phyloP scores from a whole-genome alignment of 2,888 invertebrate species.

The Dryobota labecula region DNA sequence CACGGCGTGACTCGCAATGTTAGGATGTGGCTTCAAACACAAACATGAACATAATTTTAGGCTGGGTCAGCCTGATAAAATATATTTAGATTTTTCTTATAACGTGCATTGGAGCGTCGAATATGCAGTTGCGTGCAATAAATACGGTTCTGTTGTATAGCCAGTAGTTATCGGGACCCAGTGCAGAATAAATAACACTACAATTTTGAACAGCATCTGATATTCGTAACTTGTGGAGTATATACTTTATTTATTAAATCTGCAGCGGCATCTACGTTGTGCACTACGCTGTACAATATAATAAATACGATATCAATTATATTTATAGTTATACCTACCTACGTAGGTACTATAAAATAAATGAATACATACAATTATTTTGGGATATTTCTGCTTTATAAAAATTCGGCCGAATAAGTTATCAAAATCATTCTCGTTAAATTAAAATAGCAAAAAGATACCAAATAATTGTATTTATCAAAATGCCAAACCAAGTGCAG shows the following conservation, averaged over 20 bases:
- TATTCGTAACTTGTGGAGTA: conserved; percentile 80
- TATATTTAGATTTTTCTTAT: conserved; percentile 9
- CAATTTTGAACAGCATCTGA: conserved; percentile 62
- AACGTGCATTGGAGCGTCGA: conserved; percentile 34
- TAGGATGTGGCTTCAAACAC: conserved; percentile 2
- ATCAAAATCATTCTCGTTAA: neutral
- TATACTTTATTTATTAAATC: conserved; percentile 43
- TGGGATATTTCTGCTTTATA: neutral
- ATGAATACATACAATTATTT: conserved; percentile 3
- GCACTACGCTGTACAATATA: conserved; percentile 36
- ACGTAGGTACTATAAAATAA: conserved; percentile 8
- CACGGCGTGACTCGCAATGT: conserved; percentile 24
- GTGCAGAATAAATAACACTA: conserved; percentile 66
- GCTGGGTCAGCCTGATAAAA: neutral
- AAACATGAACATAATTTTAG: conserved; percentile 9
- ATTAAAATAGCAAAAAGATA: neutral
- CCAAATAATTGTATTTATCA: neutral
- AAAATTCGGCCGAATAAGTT: conserved; percentile 1
- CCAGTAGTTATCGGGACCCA: conserved; percentile 67
- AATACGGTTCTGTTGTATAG: conserved; percentile 66
- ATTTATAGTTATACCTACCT: conserved; percentile 3
- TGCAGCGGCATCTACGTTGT: conserved; percentile 47
- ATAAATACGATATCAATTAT: conserved; percentile 4
- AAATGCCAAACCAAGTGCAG: neutral
- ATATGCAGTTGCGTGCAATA: conserved; percentile 78